phyloP scores from a whole-genome alignment of 2,113 vertebrate genomes.

The Euleptes europaea region DNA sequence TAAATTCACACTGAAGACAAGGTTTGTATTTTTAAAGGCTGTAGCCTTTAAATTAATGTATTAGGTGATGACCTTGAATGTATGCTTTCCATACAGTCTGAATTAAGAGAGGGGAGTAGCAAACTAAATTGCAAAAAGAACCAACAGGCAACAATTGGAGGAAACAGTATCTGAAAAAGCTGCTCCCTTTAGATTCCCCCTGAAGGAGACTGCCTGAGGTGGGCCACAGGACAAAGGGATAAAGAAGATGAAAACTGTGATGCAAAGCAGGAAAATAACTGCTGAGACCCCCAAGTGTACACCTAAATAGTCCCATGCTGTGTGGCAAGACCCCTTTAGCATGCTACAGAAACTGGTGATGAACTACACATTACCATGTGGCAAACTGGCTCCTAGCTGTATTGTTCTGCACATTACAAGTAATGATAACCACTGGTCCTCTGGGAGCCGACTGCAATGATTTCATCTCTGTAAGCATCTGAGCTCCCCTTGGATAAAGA shows the following conservation, averaged over 20 bases:
- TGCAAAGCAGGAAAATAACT: slow-evolving; percentile 86
- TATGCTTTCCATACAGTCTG: slow-evolving; percentile 74
- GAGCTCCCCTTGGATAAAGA: slow-evolving; percentile 76
- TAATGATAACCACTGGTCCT: slow-evolving; percentile 81
- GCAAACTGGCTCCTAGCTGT: slow-evolving; percentile 77
- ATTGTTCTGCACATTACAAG: slow-evolving; percentile 73
- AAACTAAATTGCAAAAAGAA: slow-evolving; percentile 47
- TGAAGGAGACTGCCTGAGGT: slow-evolving; percentile 87
- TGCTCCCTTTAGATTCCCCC: slow-evolving; percentile 87
- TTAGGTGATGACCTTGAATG: slow-evolving; percentile 82
- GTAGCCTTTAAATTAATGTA: slow-evolving; percentile 77
- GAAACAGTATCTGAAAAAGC: slow-evolving; percentile 84
- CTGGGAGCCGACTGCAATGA: slow-evolving; percentile 75
- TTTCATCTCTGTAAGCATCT: slow-evolving; percentile 82
- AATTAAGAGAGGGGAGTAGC: slow-evolving; percentile 37
- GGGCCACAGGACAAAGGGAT: slow-evolving; percentile 85
- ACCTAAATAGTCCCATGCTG: slow-evolving; percentile 73
- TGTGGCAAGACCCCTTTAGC: slow-evolving; percentile 84
- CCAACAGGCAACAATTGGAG: slow-evolving; percentile 79
- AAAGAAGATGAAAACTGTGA: slow-evolving; percentile 86
- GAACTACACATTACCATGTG: slow-evolving; percentile 85
- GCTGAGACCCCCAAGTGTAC: slow-evolving; percentile 78
- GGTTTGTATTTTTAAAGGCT: slow-evolving; percentile 45
- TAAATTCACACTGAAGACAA: slow-evolving; percentile 23
- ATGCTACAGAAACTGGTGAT: slow-evolving; percentile 80